Conservation (phyloP, 1,140 invertebrate species). For the Lucilia cuprina region DNA sequence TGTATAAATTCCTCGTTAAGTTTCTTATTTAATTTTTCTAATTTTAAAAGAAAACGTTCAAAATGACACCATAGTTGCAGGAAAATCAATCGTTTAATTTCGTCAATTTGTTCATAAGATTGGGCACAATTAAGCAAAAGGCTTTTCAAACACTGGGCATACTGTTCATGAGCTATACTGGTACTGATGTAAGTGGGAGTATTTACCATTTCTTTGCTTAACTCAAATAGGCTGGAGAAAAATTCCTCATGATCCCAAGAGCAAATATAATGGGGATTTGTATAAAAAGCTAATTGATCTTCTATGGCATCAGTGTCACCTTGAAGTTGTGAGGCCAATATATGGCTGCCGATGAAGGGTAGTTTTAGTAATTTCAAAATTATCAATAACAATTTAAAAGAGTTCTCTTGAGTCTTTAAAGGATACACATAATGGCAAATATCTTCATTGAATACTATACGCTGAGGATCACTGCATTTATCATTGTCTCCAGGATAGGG, state of each 20-base stretch:
- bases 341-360: constrained; percentile 65
- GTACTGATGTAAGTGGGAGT: constrained; percentile 69
- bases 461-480: constrained; percentile 66
- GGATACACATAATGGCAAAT: constrained; percentile 72
- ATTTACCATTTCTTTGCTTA: constrained; percentile 57
- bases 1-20: constrained; percentile 61
- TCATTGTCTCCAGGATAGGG: constrained; percentile 59
- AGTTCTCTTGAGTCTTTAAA: constrained; percentile 65
- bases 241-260: constrained; percentile 25
- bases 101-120: constrained; percentile 51
- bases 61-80: constrained; percentile 70
- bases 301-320: constrained; percentile 64
- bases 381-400: constrained; percentile 66
- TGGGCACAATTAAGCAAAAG: constrained; percentile 61
- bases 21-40: constrained; percentile 64
- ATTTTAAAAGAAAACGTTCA: constrained; percentile 65
- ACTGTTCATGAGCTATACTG: constrained; percentile 69
- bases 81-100: constrained; percentile 62
- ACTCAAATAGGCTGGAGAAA: constrained; percentile 37
- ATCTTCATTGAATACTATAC: constrained; percentile 70
- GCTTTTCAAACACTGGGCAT: constrained; percentile 64
- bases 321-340: constrained; percentile 57
- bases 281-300: constrained; percentile 47
- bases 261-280: constrained; percentile 41
- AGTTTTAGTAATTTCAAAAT: constrained; percentile 69